Conservation (phyloP, 2,888 invertebrate genomes). For the Embidobia sp. region DNA sequence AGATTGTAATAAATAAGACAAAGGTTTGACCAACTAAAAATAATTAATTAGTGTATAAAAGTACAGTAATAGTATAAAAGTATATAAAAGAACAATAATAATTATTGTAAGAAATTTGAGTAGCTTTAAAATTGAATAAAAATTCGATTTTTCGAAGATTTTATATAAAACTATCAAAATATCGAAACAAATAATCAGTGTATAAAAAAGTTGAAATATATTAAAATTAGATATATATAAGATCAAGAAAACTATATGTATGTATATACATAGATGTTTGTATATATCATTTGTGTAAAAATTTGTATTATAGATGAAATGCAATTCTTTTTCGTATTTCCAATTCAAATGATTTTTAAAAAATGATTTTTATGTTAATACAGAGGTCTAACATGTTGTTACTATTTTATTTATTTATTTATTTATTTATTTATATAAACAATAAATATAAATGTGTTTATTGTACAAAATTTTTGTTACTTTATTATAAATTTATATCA, state of each 20-base stretch:
- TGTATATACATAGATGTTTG: neutral
- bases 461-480: neutral
- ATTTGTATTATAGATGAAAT: neutral
- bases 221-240: too few species aligned
- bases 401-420: too few species aligned
- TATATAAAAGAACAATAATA: too few species aligned
- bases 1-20: constrained; percentile 1
- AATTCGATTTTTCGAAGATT: too few species aligned
- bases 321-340: constrained; percentile 1
- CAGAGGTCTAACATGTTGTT: constrained; percentile 4
- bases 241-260: too few species aligned
- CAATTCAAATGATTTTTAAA: neutral
- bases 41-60: constrained; percentile 18
- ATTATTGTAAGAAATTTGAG: too few species aligned
- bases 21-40: constrained; percentile 25
- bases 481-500: neutral
- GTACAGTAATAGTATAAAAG: constrained; percentile 27
- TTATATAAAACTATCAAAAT: too few species aligned
- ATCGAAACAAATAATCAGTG: too few species aligned
- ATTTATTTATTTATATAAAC: constrained; percentile 5
- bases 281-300: neutral
- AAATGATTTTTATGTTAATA: neutral
- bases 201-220: too few species aligned
- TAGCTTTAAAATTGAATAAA: too few species aligned
- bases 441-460: neutral